Percentiles rank a stretch among this genome's conserved stretches.
These are phyloP conservation scores for Dione juno DNA, from an alignment of 2,888 invertebrate species.

Conservation along the genomic window DNA sequence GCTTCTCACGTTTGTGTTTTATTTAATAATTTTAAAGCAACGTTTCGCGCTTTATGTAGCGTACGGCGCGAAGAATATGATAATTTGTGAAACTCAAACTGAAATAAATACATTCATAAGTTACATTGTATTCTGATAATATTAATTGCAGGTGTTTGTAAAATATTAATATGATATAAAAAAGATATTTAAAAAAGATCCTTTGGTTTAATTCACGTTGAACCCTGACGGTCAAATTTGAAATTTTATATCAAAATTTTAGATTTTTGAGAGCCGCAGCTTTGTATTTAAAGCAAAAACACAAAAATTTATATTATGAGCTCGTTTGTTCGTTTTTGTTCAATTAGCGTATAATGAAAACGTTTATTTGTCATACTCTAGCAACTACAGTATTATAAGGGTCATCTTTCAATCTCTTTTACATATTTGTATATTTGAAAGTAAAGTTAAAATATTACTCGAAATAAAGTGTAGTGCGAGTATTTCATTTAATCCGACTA, in stretches of 20 bases:
- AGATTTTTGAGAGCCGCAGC: not conserved
- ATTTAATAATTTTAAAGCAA: slow-evolving; percentile 9
- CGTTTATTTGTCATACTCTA: not conserved
- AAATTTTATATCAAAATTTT: not conserved
- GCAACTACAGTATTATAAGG: not conserved
- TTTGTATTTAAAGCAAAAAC: not conserved
- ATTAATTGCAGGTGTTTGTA: not conserved
- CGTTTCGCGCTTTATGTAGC: not conserved
- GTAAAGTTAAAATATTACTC: not conserved
- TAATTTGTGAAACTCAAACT: not conserved
- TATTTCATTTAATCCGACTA: not conserved
- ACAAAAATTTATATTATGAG: not conserved
- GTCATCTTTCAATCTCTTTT: not conserved
- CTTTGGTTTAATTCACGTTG: not conserved
- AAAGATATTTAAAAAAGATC: too few species aligned
- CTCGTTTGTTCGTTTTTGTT: not conserved
- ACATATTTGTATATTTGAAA: not conserved
- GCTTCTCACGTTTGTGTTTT: not conserved
- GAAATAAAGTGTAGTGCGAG: not conserved
- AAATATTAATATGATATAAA: too few species aligned
- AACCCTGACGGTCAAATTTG: not conserved
- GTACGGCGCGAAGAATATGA: not conserved
- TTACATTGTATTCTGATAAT: not conserved
- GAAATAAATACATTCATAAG: not conserved
- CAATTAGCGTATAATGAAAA: not conserved